phyloP scores from a whole-genome alignment of 2,797 vertebrate species.

The Propithecus perrieri region DNA sequence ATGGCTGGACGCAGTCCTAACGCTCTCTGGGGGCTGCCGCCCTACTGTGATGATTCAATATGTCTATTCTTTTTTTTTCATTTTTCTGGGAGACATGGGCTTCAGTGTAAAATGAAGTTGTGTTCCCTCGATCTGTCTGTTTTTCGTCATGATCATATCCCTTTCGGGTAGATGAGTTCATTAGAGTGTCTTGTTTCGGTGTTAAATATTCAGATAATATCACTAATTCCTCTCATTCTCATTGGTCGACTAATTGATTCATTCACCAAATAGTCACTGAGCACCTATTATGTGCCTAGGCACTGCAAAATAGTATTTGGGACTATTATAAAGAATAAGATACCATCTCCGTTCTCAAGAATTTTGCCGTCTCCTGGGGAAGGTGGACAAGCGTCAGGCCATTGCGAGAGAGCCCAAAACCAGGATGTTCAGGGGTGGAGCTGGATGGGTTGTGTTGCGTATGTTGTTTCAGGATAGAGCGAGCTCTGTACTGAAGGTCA shows the following conservation, averaged over 20 bases:
- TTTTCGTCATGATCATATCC: not conserved
- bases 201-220: not conserved
- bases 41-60: not conserved
- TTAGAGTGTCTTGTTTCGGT: not conserved
- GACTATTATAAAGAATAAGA: not conserved
- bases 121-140: not conserved
- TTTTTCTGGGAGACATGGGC: no score
- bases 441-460: not conserved
- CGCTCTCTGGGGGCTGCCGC: not conserved
- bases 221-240: not conserved
- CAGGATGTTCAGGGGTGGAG: not conserved
- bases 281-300: not conserved
- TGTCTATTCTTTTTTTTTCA: not conserved
- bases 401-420: not conserved
- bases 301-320: not conserved
- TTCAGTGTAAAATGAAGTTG: no score
- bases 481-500: not conserved
- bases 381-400: not conserved
- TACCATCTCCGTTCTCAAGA: not conserved
- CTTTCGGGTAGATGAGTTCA: not conserved
- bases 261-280: not conserved
- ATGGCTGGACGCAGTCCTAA: not conserved
- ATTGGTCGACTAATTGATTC: conserved; percentile 3
- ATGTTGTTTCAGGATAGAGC: not conserved
- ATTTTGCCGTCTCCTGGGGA: not conserved